phyloP scores from a whole-genome alignment of 2,113 vertebrate genomes.

The Lepidothrix coronata region DNA sequence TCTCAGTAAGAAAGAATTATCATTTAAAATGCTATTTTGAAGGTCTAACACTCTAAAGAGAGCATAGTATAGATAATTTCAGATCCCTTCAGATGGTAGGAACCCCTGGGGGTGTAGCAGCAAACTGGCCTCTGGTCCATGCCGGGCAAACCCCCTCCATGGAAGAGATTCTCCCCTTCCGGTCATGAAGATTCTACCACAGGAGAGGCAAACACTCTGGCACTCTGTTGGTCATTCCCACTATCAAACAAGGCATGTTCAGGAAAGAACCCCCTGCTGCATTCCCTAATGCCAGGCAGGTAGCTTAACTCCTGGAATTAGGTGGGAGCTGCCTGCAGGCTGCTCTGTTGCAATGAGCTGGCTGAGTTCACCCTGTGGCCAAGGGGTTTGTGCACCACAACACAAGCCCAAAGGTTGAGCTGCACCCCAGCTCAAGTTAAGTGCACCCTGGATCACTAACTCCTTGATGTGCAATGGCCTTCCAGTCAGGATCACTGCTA shows the following conservation, averaged over 20 bases:
- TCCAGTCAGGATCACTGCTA: background rate
- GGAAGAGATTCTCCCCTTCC: background rate
- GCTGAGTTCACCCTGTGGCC: rapidly evolving
- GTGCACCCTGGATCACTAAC: rapidly evolving
- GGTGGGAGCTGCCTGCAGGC: background rate
- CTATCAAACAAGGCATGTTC: background rate
- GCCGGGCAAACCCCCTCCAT: background rate
- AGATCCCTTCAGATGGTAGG: background rate
- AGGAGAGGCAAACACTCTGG: background rate
- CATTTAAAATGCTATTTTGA: background rate
- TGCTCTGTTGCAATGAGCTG: rapidly evolving
- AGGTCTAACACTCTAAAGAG: background rate
- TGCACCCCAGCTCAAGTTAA: background rate
- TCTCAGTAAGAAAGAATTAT: background rate
- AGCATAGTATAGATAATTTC: background rate
- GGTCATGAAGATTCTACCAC: background rate
- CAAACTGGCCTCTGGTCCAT: background rate
- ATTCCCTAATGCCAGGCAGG: background rate
- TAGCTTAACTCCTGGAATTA: background rate
- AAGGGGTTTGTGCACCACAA: background rate
- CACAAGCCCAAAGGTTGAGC: background rate
- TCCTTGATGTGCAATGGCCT: rapidly evolving
- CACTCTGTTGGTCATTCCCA: background rate
- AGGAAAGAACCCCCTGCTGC: background rate
- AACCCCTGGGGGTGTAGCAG: background rate